Evolutionary conservation across 2,113 vertebrate species (phyloP).

Genomic region (Microcebus murinus): DNA sequence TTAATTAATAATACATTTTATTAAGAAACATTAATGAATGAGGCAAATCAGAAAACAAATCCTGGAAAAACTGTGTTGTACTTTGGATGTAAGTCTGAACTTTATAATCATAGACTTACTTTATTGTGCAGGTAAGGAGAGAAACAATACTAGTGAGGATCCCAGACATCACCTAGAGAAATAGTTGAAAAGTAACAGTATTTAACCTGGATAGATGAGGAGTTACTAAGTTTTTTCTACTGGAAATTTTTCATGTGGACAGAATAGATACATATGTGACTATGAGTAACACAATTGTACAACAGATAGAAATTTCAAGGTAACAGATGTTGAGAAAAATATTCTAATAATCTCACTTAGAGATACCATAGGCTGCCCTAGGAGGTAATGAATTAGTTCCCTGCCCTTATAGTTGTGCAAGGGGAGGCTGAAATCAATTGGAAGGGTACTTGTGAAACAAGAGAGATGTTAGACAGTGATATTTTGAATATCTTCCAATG

Average conservation of each 20-base stretch:
- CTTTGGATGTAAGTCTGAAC: neutral
- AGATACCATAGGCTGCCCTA: neutral
- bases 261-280: neutral
- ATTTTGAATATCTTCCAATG: neutral
- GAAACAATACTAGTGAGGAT: neutral
- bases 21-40: neutral
- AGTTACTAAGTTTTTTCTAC: neutral
- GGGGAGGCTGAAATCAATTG: neutral
- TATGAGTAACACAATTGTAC: neutral
- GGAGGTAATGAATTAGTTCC: neutral
- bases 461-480: neutral
- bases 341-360: constrained; percentile 3
- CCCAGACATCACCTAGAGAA: neutral
- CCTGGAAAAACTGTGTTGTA: neutral
- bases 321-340: neutral
- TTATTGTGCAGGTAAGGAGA: neutral
- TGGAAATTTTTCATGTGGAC: neutral
- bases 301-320: neutral
- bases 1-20: neutral
- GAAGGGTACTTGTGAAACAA: neutral
- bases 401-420: neutral
- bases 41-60: neutral
- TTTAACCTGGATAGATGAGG: neutral
- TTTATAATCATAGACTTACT: neutral
- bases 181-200: neutral